Evolutionary conservation across 2,113 vertebrate species (phyloP).

Genomic region (Phrynosoma platyrhinos): DNA sequence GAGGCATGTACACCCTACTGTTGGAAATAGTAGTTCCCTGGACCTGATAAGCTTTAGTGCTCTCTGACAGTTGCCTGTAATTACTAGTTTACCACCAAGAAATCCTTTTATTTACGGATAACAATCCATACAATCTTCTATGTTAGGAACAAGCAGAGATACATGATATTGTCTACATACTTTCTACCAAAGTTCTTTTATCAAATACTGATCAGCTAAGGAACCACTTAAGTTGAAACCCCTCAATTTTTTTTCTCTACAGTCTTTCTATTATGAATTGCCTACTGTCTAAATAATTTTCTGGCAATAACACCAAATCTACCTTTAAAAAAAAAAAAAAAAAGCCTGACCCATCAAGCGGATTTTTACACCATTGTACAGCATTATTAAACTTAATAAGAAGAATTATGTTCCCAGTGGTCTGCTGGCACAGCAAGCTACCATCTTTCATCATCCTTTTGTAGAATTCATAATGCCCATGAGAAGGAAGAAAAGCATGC

Average conservation of each 20-base stretch:
- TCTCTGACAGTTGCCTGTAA: background rate
- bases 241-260: too few species aligned
- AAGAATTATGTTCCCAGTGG: background rate
- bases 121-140: background rate
- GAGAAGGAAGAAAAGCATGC: background rate
- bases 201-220: background rate
- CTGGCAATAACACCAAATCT: background rate
- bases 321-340: background rate
- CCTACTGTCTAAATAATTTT: background rate
- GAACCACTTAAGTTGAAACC: background rate
- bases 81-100: background rate
- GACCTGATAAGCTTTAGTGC: background rate
- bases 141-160: background rate
- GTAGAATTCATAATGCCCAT: background rate
- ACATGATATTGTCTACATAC: background rate
- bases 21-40: too few species aligned
- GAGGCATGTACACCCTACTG: too few species aligned
- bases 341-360: background rate
- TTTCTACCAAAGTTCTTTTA: background rate
- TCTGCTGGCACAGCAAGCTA: background rate
- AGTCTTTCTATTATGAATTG: background rate
- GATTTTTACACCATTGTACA: background rate
- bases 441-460: background rate
- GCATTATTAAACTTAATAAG: background rate
- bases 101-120: background rate